phyloP scores from a whole-genome alignment of 2,797 vertebrate genomes.

The Pygocentrus nattereri region DNA sequence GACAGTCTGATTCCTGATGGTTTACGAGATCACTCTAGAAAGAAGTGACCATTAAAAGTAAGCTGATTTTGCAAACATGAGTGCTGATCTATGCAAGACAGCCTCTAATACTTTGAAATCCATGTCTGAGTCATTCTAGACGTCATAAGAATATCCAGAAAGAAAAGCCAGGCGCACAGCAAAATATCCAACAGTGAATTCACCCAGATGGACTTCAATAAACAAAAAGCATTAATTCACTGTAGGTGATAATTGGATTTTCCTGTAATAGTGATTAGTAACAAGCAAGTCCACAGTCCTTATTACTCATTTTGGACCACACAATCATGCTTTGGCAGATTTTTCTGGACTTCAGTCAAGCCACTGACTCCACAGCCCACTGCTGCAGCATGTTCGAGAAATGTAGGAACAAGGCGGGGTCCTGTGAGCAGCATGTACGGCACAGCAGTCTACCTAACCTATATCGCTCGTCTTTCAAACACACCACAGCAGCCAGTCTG shows the following conservation, averaged over 20 bases:
- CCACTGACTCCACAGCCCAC: background rate
- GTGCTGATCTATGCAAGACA: slow-evolving; percentile 8
- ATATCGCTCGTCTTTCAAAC: background rate
- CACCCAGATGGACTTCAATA: background rate
- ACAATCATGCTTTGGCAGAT: slow-evolving; percentile 9
- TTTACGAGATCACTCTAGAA: background rate
- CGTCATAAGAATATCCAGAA: slow-evolving; percentile 45
- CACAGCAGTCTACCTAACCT: background rate
- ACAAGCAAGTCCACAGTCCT: background rate
- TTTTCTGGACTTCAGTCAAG: slow-evolving; percentile 3
- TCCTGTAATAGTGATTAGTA: background rate
- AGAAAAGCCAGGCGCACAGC: background rate
- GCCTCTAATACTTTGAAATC: slow-evolving; percentile 38
- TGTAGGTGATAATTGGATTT: background rate
- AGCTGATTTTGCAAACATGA: background rate
- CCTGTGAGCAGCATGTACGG: slow-evolving; percentile 44
- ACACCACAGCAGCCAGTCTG: background rate
- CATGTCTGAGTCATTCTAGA: slow-evolving; percentile 54
- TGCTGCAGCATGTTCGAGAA: background rate
- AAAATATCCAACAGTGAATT: background rate
- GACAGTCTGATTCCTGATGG: background rate
- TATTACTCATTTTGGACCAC: background rate
- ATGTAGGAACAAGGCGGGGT: slow-evolving; percentile 39
- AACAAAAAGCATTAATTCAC: background rate
- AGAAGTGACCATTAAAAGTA: background rate